These are phyloP conservation scores for Aplysia californica DNA, from an alignment of 1,140 invertebrate genomes.

Conservation along the genomic window DNA sequence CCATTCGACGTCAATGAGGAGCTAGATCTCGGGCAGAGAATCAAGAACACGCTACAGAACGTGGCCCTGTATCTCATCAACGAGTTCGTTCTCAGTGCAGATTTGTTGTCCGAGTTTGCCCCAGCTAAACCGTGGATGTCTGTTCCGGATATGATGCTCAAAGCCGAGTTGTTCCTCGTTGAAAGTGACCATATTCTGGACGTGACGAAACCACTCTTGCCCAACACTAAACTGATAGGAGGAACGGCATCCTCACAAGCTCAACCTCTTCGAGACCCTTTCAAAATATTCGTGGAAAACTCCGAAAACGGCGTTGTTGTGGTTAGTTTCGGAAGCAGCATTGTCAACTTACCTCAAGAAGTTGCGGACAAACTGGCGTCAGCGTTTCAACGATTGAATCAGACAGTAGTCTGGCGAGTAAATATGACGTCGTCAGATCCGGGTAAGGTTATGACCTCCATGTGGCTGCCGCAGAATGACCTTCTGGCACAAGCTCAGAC, in stretches of 20 bases:
- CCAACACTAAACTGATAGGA: slow-evolving; percentile 42
- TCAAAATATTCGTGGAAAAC: slow-evolving; percentile 35
- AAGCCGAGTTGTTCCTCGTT: slow-evolving; percentile 32
- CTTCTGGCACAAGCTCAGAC: slow-evolving; percentile 71
- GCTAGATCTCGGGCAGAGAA: background rate
- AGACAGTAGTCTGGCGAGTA: slow-evolving; percentile 32
- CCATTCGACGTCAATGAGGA: background rate
- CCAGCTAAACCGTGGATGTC: slow-evolving; percentile 24
- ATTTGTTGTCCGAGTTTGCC: slow-evolving; percentile 5
- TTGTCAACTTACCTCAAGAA: slow-evolving; percentile 23
- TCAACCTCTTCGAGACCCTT: slow-evolving; percentile 15
- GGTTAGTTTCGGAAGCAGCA: slow-evolving; percentile 40
- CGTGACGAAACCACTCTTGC: slow-evolving; percentile 35
- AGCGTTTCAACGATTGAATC: slow-evolving; percentile 25
- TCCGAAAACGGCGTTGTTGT: slow-evolving; percentile 39
- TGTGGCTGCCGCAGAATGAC: slow-evolving; percentile 52
- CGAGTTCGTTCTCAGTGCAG: background rate
- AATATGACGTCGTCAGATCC: slow-evolving; percentile 14
- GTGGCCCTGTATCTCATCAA: background rate
- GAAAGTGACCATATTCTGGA: slow-evolving; percentile 41
- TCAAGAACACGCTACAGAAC: background rate
- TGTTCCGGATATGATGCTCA: slow-evolving; percentile 9
- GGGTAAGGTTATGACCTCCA: slow-evolving; percentile 30
- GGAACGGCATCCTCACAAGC: slow-evolving; percentile 26
- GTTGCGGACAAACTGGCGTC: slow-evolving; percentile 23